phyloP scores from a whole-genome alignment of 2,113 vertebrate species.

The Rhabdornis inornatus region DNA sequence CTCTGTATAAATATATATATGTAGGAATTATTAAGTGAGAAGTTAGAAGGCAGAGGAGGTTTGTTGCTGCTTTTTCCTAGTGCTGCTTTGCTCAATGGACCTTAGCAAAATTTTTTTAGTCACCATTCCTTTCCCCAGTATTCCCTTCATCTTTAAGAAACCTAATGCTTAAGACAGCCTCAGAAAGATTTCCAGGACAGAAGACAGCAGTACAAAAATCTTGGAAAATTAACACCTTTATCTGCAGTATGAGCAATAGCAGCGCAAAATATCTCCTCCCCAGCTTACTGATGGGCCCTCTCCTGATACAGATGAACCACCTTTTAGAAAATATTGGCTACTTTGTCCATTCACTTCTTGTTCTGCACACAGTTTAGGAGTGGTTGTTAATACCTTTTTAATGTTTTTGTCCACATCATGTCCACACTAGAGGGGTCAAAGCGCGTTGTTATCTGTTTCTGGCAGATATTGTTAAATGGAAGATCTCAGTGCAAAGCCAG shows the following conservation, averaged over 20 bases:
- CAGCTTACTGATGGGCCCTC: neutral
- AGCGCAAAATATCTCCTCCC: neutral
- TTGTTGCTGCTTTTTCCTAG: neutral
- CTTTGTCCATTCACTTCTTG: neutral
- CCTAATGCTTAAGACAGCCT: neutral
- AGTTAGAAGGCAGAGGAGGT: neutral
- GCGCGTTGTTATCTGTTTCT: rapidly evolving
- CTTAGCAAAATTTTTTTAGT: neutral
- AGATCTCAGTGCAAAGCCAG: neutral
- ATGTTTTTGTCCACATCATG: neutral
- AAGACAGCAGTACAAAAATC: neutral
- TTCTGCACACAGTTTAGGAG: neutral
- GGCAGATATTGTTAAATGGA: neutral
- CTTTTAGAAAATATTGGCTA: neutral
- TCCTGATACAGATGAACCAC: neutral
- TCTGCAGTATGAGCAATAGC: neutral
- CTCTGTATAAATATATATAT: neutral
- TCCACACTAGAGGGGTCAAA: neutral
- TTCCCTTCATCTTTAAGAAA: neutral
- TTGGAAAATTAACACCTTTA: neutral
- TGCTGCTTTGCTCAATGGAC: neutral
- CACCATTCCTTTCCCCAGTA: neutral
- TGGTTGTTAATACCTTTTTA: neutral
- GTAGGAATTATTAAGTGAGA: neutral
- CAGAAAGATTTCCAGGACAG: neutral